These are phyloP conservation scores for Pararge aegeria DNA, from an alignment of 1,140 invertebrate genomes.

Conservation along the genomic window DNA sequence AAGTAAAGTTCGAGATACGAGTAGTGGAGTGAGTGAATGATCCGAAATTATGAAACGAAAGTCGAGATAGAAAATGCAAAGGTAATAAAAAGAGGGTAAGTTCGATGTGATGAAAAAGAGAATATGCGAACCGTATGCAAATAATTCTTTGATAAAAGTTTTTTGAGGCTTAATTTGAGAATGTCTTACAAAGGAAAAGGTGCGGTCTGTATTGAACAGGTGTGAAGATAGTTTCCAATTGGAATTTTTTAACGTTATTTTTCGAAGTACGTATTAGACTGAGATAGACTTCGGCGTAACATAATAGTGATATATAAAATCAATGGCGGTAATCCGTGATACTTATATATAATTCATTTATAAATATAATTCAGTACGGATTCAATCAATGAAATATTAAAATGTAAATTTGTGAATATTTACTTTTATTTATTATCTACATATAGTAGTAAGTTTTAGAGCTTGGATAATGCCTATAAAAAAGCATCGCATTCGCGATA, in stretches of 20 bases:
- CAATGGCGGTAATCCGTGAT: too few relatives aligned
- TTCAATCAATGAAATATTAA: too few relatives aligned
- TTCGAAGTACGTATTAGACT: background rate
- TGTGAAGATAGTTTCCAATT: constrained; percentile 2
- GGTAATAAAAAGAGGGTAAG: background rate
- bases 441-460: too few relatives aligned
- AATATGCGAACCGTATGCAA: constrained; percentile 18
- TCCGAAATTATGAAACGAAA: constrained; percentile 12
- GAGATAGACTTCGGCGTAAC: background rate
- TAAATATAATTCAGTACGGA: too few relatives aligned
- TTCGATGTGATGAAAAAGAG: background rate
- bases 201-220: background rate
- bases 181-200: background rate
- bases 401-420: too few relatives aligned
- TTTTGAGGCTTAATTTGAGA: background rate
- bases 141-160: constrained; percentile 17
- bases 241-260: background rate
- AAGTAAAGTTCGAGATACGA: too few relatives aligned
- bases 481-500: too few relatives aligned
- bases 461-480: too few relatives aligned
- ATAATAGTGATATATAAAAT: too few relatives aligned
- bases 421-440: too few relatives aligned
- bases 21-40: constrained; percentile 25
- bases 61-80: constrained; percentile 22
- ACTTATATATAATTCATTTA: too few relatives aligned